Evolutionary conservation across 2,113 vertebrate genomes (phyloP), one percentile per base, ranked within the genome.

Genomic region (Perccottus glenii): DNA sequence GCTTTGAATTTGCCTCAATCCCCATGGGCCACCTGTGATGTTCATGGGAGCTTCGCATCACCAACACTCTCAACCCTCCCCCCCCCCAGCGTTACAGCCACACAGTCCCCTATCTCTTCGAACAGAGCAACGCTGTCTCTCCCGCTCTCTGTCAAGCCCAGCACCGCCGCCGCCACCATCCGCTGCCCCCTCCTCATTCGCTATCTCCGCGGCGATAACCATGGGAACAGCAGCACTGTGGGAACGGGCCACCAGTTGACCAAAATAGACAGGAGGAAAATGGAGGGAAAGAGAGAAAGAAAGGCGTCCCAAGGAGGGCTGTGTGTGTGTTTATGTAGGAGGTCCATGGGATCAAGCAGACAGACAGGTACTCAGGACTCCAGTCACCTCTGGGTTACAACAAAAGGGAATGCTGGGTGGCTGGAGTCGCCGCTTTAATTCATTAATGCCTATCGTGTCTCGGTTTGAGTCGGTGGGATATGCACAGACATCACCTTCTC

Each of bases 221-320:
- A 93, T 94, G 93, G 92, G 92, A 93, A 94, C 91, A 81, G 78
- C 89, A 84, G 76, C 88, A 89, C 89, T 92, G 93, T 93, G 92
- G 92, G 93, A 94, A 94, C 92, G 46, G 84, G 83, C 87, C 84
- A 83, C 87, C 87, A 87, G 80, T 90, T 91, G 90, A 92, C 92
- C 88, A 92, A 93, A 92, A 93, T 93, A 92, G 91, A 92, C 85
- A 85, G 86, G 85, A 89, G 85, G 82, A 87, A 88, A 89, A 90
- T 85, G 85, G 87, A 88, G 86, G 86, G 86, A 90, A 88, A 89
- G 82, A 89, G 81, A 83, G 85, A 83, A 85, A 83, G 83, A 90
- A 88, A 81, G 76, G 80, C 70, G 72, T 84, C 70, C 75, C 77
- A 75, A 88, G 77, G 78, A 78, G 76, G 79, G 69, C 59, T 70